Evolutionary conservation across 2,888 invertebrate species (phyloP), one percentile per base, ranked within the genome.

Genomic region (Athetis lepigone): DNA sequence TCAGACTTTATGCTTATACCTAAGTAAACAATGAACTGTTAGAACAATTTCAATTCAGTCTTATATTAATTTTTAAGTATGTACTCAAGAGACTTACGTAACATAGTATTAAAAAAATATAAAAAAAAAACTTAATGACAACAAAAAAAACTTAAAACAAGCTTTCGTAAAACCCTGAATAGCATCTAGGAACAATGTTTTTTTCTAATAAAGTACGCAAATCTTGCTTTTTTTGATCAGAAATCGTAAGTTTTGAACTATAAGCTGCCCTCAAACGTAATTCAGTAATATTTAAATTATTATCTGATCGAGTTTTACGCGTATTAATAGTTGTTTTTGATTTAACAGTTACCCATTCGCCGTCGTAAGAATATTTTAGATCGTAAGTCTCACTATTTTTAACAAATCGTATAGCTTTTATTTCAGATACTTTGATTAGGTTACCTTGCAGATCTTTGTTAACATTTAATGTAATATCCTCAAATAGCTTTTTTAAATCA

Each of bases 61-160:
- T 33, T 21, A 47, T 29, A 11, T 23, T 25, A 11, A 13, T 45
- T 45, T 23, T 45, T 33, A 33, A 47, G 11, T 13, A 43, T 23
- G 47, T 47, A 47, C 33, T 29, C 33, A 47, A 47, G 19, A 21
- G 19, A 47, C 47, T 33, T 33, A 33, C 9, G 6, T 33, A 47
- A 47, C 27, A 27, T 27, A 27, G 27, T 27, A 27, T 27, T 27
- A 27, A 19, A 47, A 47, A 11, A 13, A 47, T 47, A 33, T 47
- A 47, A 33, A 47, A 47, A 46, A 36, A 33, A 47, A 33, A 47
- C 19, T 47, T 47, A 47, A 47, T 43, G 42, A 47, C 47, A 47
- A 33, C 16, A 47, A 47, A 47, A 33, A 33, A 47, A 33, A 51
- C 13, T 50, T 50, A 47, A 47, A 47, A 47, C 47, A 47, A 47